phyloP scores from a whole-genome alignment of 1,140 invertebrate species.

The Lordiphosa collinella region DNA sequence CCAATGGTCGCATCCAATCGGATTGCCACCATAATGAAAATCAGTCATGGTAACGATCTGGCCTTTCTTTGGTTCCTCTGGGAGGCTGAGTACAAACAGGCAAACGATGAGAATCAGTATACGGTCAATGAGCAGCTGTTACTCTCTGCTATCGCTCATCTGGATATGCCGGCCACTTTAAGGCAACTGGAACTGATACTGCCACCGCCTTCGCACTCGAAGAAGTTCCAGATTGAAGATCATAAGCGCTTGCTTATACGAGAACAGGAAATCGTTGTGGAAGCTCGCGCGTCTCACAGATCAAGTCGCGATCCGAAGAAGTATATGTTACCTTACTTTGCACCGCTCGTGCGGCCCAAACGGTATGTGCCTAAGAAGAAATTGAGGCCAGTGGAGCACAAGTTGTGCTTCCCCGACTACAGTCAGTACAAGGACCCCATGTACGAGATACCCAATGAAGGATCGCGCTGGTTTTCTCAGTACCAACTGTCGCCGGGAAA shows the following conservation, averaged over 20 bases:
- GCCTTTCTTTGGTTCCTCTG: conserved; percentile 57
- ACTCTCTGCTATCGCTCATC: conserved; percentile 51
- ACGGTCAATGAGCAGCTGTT: conserved; percentile 60
- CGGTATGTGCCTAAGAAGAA: not conserved
- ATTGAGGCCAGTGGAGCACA: not conserved
- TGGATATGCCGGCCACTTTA: conserved; percentile 49
- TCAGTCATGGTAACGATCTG: conserved; percentile 47
- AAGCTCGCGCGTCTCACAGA: no score
- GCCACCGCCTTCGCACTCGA: conserved; percentile 29
- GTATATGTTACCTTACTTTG: conserved; percentile 21
- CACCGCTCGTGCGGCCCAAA: conserved; percentile 18
- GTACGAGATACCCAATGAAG: conserved; percentile 20
- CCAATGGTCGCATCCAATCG: conserved; percentile 14
- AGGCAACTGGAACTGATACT: conserved; percentile 45
- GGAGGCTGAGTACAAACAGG: conserved; percentile 41
- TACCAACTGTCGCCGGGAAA: conserved; percentile 24
- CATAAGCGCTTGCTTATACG: not conserved
- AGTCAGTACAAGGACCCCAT: not conserved
- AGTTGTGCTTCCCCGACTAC: conserved; percentile 14
- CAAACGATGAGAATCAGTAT: not conserved
- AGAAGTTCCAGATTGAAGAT: conserved; percentile 11
- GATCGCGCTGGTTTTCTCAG: conserved; percentile 23
- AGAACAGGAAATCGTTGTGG: not conserved
- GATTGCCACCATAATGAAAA: conserved; percentile 19
- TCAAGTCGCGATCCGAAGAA: not conserved